A percentile compares a stretch with the other conserved stretches of the same genome.
Evolutionary conservation across 1,140 invertebrate genomes (phyloP).

Genomic region (Plutomurus gul): DNA sequence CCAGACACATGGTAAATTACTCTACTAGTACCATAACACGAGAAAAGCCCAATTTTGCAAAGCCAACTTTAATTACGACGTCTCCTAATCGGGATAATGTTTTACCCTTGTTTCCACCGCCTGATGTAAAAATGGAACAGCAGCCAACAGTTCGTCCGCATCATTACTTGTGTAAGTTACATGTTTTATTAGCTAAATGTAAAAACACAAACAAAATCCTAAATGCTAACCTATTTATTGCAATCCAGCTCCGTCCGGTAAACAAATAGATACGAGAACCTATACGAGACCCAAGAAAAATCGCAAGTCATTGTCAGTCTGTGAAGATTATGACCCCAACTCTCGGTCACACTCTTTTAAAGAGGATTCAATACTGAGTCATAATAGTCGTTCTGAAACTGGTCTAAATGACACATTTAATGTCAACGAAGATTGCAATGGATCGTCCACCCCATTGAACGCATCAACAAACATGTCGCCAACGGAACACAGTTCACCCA

Average conservation of each 20-base stretch:
- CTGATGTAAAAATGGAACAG: background rate
- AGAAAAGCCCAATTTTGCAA: too few relatives aligned
- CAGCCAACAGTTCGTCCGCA: background rate
- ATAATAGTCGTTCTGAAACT: background rate
- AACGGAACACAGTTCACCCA: background rate
- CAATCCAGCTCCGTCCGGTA: background rate
- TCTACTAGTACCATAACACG: too few relatives aligned
- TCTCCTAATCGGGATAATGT: background rate
- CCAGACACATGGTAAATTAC: too few relatives aligned
- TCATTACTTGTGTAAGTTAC: background rate
- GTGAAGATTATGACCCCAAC: background rate
- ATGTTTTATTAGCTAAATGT: background rate
- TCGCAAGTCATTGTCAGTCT: background rate
- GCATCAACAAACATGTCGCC: background rate
- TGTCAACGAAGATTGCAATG: background rate
- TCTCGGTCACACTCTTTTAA: background rate
- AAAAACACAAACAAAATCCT: background rate
- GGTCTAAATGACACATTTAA: constrained; percentile 24
- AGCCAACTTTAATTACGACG: too few relatives aligned
- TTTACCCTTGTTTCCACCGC: background rate
- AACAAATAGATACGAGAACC: constrained; percentile 31
- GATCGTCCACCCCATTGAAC: background rate
- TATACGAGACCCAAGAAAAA: constrained; percentile 40
- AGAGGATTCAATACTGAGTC: background rate
- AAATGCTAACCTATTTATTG: background rate